A percentile compares a stretch with the other conserved stretches of the same genome.
phyloP scores from a whole-genome alignment of 1,140 invertebrate species.

The Plutomurus gul region DNA sequence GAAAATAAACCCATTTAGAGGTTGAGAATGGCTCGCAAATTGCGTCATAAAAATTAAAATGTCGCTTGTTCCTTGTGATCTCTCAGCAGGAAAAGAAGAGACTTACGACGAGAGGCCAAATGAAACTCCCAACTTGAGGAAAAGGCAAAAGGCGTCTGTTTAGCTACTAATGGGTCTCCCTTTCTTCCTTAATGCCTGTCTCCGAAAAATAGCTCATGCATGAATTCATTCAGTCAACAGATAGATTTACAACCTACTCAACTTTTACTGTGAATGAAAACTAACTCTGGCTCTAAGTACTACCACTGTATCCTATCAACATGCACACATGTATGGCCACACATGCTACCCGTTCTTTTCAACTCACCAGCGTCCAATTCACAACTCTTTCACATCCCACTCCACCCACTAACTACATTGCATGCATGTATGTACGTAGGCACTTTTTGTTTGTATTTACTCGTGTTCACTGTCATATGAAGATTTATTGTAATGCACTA shows the following conservation, averaged over 20 bases:
- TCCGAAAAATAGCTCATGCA: conserved; percentile 31
- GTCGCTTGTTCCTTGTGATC: conserved; percentile 33
- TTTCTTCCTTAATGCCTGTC: conserved; percentile 20
- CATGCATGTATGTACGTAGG: too few relatives aligned
- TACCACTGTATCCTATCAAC: too few relatives aligned
- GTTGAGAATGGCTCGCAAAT: conserved; percentile 48
- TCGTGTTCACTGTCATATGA: too few relatives aligned
- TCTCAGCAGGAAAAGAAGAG: not conserved
- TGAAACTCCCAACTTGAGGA: not conserved
- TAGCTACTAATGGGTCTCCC: conserved; percentile 9
- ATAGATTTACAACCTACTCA: conserved; percentile 38
- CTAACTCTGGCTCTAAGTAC: too few relatives aligned
- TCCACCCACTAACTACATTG: too few relatives aligned
- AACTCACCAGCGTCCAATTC: too few relatives aligned
- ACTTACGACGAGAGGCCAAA: not conserved
- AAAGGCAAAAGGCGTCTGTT: conserved; percentile 19
- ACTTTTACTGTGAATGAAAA: not conserved
- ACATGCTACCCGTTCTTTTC: too few relatives aligned
- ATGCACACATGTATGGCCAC: too few relatives aligned
- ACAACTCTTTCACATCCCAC: too few relatives aligned
- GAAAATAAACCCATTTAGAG: conserved; percentile 45
- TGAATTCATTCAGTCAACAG: conserved; percentile 41
- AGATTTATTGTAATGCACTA: too few relatives aligned
- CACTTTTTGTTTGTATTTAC: too few relatives aligned
- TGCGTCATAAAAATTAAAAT: conserved; percentile 53